Conservation (phyloP, 1,140 invertebrate genomes). For the Papilio machaon region DNA sequence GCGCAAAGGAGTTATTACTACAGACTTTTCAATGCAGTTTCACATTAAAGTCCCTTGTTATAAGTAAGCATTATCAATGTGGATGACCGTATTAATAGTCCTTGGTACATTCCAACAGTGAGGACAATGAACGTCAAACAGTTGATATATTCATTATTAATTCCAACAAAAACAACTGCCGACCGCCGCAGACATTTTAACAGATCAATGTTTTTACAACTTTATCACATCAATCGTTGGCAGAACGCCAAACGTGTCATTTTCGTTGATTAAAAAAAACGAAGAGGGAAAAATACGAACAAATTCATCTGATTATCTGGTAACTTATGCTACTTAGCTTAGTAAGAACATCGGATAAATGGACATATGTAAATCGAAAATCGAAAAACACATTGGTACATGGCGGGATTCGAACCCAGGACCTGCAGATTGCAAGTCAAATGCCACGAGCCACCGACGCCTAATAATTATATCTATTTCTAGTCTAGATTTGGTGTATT, state of each 20-base stretch:
- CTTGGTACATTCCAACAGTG: background rate
- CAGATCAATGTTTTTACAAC: constrained; percentile 4
- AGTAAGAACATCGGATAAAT: too few relatives aligned
- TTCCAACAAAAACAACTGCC: background rate
- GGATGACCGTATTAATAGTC: background rate
- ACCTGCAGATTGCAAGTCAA: too few relatives aligned
- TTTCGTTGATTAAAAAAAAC: background rate
- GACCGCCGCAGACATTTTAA: background rate
- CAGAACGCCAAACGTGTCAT: constrained; percentile 7
- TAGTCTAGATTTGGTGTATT: too few relatives aligned
- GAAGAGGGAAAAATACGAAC: background rate
- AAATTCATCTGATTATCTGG: background rate
- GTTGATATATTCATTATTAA: constrained; percentile 12
- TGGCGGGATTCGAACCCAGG: too few relatives aligned
- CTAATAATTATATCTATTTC: too few relatives aligned
- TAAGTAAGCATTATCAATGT: background rate
- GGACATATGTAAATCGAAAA: too few relatives aligned
- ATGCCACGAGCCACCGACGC: too few relatives aligned
- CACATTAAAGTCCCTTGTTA: background rate
- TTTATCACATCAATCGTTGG: constrained; percentile 8
- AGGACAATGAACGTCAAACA: background rate
- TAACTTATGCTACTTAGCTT: too few relatives aligned
- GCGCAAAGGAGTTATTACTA: too few relatives aligned
- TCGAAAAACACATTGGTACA: too few relatives aligned
- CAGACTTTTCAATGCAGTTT: too few relatives aligned